Evolutionary conservation across 2,888 invertebrate species (phyloP), one percentile per base, ranked within the genome.

Genomic region (Tetranychus piercei): DNA sequence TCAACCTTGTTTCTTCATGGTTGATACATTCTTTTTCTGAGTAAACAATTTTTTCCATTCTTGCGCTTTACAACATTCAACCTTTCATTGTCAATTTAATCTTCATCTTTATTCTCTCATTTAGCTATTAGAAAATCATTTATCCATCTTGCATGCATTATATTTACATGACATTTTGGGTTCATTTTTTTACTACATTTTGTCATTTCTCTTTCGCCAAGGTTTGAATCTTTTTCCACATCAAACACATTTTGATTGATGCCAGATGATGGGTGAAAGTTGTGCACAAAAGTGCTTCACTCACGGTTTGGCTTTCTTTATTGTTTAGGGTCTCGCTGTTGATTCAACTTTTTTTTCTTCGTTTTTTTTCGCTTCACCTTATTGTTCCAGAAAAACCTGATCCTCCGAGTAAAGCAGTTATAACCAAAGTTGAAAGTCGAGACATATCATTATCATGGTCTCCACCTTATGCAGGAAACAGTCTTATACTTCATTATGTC

Each of bases 361-460:
- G n/a, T n/a, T n/a, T n/a, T 34, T 34, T 34, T 34, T 34, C 34
- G 3, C 34, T 34, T 34, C 34, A 3, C 3, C 5, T 34, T 34
- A 5, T 34, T 55, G 11, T 85, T 11, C 77, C 84, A 85, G 89
- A 94, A 86, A 89, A 90, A 69, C 93, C 94, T 1, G 94, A 94
- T 83, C 88, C 90, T 82, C 93, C 94, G 4, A 88, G 89, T 81
- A 91, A 91, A 81, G 88, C 93, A 78, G 87, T 90, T 79, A 89
- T 93, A 73, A 88, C 89, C 80, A 91, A 91, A 78, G 90, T 90
- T 81, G 89, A 90, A 79, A 91, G 92, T 76, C 86, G 92, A 76
- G 88, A 89, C 43, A 88, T 93, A 77, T 90, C 90, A 80, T 86
- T 94, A 79, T 89, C 90, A 1, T 94, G 94, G 94, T 90, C 89